These are phyloP conservation scores for Ostrea denselamellosa DNA, from an alignment of 1,140 invertebrate species.

Conservation along the genomic window DNA sequence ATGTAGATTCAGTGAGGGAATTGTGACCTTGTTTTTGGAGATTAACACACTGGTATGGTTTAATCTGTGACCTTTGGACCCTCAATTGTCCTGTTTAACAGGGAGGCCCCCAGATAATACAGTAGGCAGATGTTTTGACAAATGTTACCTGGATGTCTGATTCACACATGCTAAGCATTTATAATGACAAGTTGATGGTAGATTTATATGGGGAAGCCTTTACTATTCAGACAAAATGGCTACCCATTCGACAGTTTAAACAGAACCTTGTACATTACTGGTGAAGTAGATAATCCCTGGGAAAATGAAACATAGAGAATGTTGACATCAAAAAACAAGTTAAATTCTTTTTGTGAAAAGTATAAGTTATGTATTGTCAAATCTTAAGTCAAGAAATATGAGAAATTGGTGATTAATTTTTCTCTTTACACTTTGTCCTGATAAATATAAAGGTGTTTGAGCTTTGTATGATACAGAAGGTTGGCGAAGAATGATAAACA, in stretches of 20 bases:
- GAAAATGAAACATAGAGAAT: neutral
- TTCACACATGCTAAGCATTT: neutral
- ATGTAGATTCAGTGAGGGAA: neutral
- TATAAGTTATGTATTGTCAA: neutral
- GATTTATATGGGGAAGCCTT: neutral
- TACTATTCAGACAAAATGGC: conserved; percentile 19
- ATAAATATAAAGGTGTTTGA: no score
- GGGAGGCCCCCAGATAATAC: neutral
- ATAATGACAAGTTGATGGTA: conserved; percentile 24
- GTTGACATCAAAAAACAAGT: neutral
- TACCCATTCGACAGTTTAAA: neutral
- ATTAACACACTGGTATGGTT: neutral
- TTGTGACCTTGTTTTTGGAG: neutral
- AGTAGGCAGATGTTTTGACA: neutral
- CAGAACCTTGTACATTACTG: neutral
- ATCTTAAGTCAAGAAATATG: no score
- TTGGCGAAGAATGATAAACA: no score
- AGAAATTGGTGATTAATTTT: no score
- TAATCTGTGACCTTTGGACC: conserved; percentile 6
- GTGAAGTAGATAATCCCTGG: neutral
- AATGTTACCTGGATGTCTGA: neutral
- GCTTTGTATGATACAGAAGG: no score
- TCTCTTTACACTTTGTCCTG: no score
- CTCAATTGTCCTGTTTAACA: neutral
- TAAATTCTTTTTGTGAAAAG: neutral